phyloP scores from a whole-genome alignment of 1,140 invertebrate genomes.

The Tetragonula clypearis region DNA sequence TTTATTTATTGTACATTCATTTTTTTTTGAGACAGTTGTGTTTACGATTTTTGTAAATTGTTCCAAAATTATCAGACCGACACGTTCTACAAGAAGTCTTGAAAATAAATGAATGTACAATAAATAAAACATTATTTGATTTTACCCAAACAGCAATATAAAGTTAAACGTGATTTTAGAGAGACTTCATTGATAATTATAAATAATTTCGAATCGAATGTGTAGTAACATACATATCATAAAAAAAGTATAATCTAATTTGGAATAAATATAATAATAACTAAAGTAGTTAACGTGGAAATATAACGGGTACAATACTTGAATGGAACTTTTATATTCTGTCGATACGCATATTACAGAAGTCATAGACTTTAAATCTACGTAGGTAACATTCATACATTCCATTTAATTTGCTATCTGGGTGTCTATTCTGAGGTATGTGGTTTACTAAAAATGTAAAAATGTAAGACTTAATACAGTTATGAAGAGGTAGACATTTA shows the following conservation, averaged over 20 bases:
- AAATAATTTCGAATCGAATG: constrained; percentile 39
- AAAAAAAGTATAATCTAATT: constrained; percentile 61
- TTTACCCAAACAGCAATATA: constrained; percentile 66
- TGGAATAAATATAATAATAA: constrained; percentile 61
- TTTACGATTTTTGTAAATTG: constrained; percentile 64
- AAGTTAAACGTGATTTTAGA: constrained; percentile 35
- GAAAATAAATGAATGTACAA: constrained; percentile 54
- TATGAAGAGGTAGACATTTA: constrained; percentile 79
- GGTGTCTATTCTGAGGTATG: constrained; percentile 79
- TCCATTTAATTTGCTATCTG: constrained; percentile 66
- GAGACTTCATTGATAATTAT: constrained; percentile 20
- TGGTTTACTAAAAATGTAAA: constrained; percentile 81
- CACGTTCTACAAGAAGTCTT: constrained; percentile 60
- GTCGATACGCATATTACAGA: constrained; percentile 49
- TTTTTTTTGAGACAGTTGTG: constrained; percentile 52
- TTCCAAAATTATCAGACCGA: constrained; percentile 75
- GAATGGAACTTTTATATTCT: constrained; percentile 52
- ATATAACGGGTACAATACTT: constrained; percentile 63
- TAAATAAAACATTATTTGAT: constrained; percentile 67
- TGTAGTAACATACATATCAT: constrained; percentile 47
- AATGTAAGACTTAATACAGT: constrained; percentile 81
- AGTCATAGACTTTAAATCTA: constrained; percentile 36
- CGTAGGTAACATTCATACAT: constrained; percentile 67
- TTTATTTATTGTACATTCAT: too few relatives aligned
- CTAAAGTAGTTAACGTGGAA: constrained; percentile 63